Percentiles rank a stretch among this genome's conserved stretches.
These are phyloP conservation scores for Sorex maritimensis DNA, from an alignment of 2,797 vertebrate species.

Conservation along the genomic window DNA sequence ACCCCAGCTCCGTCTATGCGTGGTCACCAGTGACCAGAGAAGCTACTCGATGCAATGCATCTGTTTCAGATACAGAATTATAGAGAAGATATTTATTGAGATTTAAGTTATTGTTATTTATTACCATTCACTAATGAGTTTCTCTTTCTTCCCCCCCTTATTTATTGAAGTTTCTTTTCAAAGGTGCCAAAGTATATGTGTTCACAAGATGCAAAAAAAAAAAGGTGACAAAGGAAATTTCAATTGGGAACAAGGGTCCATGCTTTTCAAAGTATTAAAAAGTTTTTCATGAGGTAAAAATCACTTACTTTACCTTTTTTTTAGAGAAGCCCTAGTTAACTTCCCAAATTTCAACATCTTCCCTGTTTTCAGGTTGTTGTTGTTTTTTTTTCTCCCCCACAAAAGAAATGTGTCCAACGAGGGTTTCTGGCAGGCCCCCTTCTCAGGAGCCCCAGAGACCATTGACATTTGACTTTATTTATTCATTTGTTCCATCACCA, in stretches of 20 bases:
- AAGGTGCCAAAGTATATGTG: conserved; percentile 95
- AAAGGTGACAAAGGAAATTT: conserved; percentile 85
- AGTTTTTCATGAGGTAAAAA: conserved; percentile 89
- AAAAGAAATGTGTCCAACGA: conserved; percentile 9
- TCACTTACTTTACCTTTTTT: conserved; percentile 93
- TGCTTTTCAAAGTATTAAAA: conserved; percentile 88
- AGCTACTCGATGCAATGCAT: conserved; percentile 94
- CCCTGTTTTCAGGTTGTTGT: conserved; percentile 5
- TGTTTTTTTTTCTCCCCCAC: not conserved
- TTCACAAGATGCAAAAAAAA: conserved; percentile 88
- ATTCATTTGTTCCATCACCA: not conserved
- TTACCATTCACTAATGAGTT: conserved; percentile 96
- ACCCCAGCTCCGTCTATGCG: conserved; percentile 89
- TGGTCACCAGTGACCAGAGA: conserved; percentile 92
- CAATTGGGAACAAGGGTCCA: conserved; percentile 90
- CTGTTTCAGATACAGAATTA: conserved; percentile 93
- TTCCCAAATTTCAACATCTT: conserved; percentile 68
- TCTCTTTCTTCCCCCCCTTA: conserved; percentile 93
- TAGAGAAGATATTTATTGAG: conserved; percentile 99
- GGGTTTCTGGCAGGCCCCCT: not conserved
- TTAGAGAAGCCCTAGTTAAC: conserved; percentile 78
- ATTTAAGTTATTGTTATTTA: conserved; percentile 99
- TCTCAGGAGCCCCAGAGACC: not conserved
- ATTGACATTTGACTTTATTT: not conserved
- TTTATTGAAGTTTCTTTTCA: conserved; percentile 96